phyloP scores from a whole-genome alignment of 2,888 invertebrate species.

The Ormyrus labotus region DNA sequence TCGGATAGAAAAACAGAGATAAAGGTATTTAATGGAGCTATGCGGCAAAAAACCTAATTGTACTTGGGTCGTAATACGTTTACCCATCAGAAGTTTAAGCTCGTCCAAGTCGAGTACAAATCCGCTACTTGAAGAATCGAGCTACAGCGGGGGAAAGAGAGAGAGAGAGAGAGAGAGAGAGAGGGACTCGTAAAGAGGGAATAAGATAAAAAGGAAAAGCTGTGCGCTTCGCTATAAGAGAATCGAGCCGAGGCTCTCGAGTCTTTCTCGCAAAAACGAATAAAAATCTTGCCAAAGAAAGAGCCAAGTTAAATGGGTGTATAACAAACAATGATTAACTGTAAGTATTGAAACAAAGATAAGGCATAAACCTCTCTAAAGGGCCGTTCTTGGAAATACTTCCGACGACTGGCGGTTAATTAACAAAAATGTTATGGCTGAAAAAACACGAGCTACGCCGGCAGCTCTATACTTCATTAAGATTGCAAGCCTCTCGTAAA shows the following conservation, averaged over 20 bases:
- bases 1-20: background rate
- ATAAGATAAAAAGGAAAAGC: slow-evolving; percentile 32
- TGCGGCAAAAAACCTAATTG: slow-evolving; percentile 51
- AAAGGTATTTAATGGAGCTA: slow-evolving; percentile 41
- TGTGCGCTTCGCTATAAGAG: background rate
- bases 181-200: slow-evolving; percentile 44
- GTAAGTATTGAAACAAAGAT: slow-evolving; percentile 5
- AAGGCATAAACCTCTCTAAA: background rate
- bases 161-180: slow-evolving; percentile 45
- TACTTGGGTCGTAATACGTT: slow-evolving; percentile 43
- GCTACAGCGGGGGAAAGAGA: slow-evolving; percentile 28
- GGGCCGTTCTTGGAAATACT: background rate
- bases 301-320: slow-evolving; percentile 18
- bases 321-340: slow-evolving; percentile 40
- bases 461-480: background rate
- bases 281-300: slow-evolving; percentile 21
- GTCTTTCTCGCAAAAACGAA: slow-evolving; percentile 27
- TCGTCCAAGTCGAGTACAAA: slow-evolving; percentile 44
- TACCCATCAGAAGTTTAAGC: slow-evolving; percentile 50
- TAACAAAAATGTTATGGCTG: slow-evolving; percentile 11
- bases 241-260: slow-evolving; percentile 3
- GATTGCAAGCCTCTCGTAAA: too few species aligned
- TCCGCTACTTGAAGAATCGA: slow-evolving; percentile 48
- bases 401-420: background rate
- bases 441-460: background rate